A percentile compares a stretch with the other conserved stretches of the same genome.
Conservation (phyloP, 2,113 vertebrate genomes). For the Diphyllodes magnificus region DNA sequence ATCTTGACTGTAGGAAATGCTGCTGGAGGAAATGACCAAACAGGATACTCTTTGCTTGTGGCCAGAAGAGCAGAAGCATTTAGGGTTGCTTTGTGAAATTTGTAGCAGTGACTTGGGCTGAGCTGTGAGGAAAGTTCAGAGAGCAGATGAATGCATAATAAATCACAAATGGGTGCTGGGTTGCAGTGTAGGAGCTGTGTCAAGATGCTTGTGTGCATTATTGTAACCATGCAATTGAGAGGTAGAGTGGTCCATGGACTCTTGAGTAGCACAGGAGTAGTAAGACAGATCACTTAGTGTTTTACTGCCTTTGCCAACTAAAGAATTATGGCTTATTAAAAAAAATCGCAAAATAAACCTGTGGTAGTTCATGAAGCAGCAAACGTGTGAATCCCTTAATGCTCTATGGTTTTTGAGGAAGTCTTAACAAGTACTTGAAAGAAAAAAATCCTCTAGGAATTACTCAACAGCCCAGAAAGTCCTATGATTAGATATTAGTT, state of each 20-base stretch:
- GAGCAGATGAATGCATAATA: background rate
- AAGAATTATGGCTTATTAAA: background rate
- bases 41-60: background rate
- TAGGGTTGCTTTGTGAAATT: background rate
- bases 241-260: background rate
- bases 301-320: background rate
- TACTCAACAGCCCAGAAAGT: background rate
- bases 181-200: background rate
- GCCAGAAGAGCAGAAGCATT: background rate
- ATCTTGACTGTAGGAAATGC: background rate
- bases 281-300: background rate
- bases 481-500: too few relatives aligned
- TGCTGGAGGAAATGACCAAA: background rate
- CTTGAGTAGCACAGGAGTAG: background rate
- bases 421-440: background rate
- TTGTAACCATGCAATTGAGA: accelerated
- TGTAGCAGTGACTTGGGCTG: background rate
- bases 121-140: background rate
- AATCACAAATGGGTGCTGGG: too few relatives aligned
- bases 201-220: background rate
- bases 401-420: background rate
- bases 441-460: background rate
- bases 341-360: background rate
- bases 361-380: background rate
- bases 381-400: background rate